These are phyloP conservation scores for Drosophila navojoa DNA, from an alignment of 1,140 invertebrate genomes.

Conservation along the genomic window DNA sequence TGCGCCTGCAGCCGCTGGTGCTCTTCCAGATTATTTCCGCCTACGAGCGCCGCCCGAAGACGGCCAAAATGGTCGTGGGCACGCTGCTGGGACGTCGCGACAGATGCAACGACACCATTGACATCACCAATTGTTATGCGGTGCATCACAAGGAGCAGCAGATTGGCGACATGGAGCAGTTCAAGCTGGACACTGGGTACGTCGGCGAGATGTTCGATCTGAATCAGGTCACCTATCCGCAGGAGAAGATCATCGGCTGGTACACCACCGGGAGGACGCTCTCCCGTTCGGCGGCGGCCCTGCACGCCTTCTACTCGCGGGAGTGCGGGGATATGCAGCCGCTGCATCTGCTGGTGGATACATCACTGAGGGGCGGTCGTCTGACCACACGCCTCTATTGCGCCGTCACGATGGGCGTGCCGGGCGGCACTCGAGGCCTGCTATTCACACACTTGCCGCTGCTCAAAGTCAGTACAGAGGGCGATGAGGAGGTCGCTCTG, in stretches of 20 bases:
- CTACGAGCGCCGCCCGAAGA: constrained; percentile 59
- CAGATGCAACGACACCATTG: constrained; percentile 39
- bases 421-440: constrained; percentile 59
- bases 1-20: constrained; percentile 60
- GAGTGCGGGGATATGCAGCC: constrained; percentile 52
- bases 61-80: constrained; percentile 47
- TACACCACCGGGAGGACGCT: constrained; percentile 55
- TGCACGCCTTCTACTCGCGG: constrained; percentile 52
- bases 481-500: constrained; percentile 42
- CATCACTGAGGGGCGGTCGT: constrained; percentile 32
- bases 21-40: constrained; percentile 65
- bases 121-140: constrained; percentile 60
- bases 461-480: constrained; percentile 24
- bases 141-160: constrained; percentile 55
- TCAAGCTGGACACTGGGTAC: constrained; percentile 57
- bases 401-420: constrained; percentile 56
- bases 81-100: constrained; percentile 54
- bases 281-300: constrained; percentile 26
- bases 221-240: constrained; percentile 52
- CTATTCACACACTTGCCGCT: constrained; percentile 60
- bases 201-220: constrained; percentile 61
- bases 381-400: constrained; percentile 52
- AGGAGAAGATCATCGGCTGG: constrained; percentile 65
- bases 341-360: constrained; percentile 59
- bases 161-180: constrained; percentile 22